Evolutionary conservation across 2,888 invertebrate genomes (phyloP), one percentile per base, ranked within the genome.

Genomic region (Drosophila vallismaia): DNA sequence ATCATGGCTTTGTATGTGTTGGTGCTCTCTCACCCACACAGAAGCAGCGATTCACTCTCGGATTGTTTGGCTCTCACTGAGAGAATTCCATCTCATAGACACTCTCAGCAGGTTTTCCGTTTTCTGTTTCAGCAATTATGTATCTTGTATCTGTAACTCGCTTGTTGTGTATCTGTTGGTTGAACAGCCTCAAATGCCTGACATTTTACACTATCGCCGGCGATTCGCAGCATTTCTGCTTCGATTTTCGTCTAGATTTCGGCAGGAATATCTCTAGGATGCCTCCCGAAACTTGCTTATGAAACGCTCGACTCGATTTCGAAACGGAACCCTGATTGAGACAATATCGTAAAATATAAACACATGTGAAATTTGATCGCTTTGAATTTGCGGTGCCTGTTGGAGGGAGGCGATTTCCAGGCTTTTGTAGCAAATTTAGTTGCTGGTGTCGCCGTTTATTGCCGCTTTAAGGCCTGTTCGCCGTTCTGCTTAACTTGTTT

Each of bases 261-360:
- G 29, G 38, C 49, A 33, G 44, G 19, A 24, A 24, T n/a, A 24
- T 24, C 44, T 24, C 10, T 3, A 4, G 9, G 42, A 42, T 19
- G 9, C 8, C 40, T n/a, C 40, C 14, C 8, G 12, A 36, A 36
- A 40, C 7, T 40, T n/a, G n/a, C n/a, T 19, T 19, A 19, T 19
- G 19, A 19, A 19, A 2, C 19, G 19, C 19, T 42, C 19, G 7
- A 4, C 19, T 42, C 24, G 44, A 44, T 10, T 10, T 6, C 72
- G 63, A 71, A 69, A 9, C 26, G 26, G 24, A 64, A 54, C 57
- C 58, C 78, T 88, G 89, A 88, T 89, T 88, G 76, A 89, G 89
- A 86, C 88, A 88, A 80, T 86, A 89, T 88, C 89, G 89, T 89
- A 80, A 85, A 80, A 84, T 79, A 82, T 75, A 74, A 71, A 73